Evolutionary conservation across 2,888 invertebrate species (phyloP).

Genomic region (Amiota minor): DNA sequence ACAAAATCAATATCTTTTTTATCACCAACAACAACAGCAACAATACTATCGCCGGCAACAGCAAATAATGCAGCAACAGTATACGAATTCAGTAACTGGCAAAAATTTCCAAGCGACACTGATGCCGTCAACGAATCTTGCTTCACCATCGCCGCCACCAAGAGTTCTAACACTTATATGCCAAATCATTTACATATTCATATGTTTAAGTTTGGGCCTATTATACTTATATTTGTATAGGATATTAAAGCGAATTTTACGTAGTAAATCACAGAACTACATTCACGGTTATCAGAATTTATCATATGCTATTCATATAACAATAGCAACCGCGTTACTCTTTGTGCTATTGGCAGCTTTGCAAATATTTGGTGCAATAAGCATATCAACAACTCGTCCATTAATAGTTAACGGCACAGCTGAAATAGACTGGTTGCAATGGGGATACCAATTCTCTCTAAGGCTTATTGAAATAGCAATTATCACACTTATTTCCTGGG

Average conservation of each 20-base stretch:
- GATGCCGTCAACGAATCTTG: constrained; percentile 46
- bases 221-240: constrained; percentile 90
- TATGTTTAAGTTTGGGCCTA: constrained; percentile 87
- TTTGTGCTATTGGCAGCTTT: constrained; percentile 88
- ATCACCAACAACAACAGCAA: constrained; percentile 68
- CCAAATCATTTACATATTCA: constrained; percentile 88
- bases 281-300: constrained; percentile 86
- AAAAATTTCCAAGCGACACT: constrained; percentile 40
- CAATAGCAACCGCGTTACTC: constrained; percentile 88
- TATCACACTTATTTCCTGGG: constrained; percentile 88
- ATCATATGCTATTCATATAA: constrained; percentile 90
- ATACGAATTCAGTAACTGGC: constrained; percentile 35
- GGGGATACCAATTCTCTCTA: constrained; percentile 91
- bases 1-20: constrained; percentile 68
- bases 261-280: constrained; percentile 85
- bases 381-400: constrained; percentile 75
- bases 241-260: constrained; percentile 82
- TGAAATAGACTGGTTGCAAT: constrained; percentile 90
- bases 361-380: constrained; percentile 87
- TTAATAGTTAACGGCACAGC: constrained; percentile 69
- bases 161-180: constrained; percentile 83
- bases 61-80: constrained; percentile 48
- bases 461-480: constrained; percentile 90
- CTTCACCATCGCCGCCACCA: constrained; percentile 68
- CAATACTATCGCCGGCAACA: constrained; percentile 58